Percentiles rank a stretch among this genome's conserved stretches.
phyloP scores from a whole-genome alignment of 2,888 invertebrate genomes.

The Machimus rusticus region DNA sequence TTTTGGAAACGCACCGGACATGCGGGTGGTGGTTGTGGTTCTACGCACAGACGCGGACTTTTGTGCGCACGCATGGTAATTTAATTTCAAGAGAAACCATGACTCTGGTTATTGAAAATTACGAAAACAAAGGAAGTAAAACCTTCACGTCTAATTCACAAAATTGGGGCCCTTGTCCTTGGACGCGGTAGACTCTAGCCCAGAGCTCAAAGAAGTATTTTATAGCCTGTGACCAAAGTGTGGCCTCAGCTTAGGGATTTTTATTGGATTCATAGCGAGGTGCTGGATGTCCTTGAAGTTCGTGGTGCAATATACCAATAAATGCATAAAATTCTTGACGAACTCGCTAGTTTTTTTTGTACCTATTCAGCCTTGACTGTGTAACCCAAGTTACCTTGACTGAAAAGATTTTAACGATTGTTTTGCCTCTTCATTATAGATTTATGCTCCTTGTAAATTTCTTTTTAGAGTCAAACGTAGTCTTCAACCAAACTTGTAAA shows the following conservation, averaged over 20 bases:
- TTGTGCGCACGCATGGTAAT: conserved; percentile 32
- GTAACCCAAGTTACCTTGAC: neutral
- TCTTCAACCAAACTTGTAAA: neutral
- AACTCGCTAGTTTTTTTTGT: neutral
- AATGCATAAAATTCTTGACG: neutral
- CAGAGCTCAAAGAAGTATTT: neutral
- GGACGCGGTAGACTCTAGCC: no score
- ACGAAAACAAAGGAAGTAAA: conserved; percentile 14
- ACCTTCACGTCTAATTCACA: conserved; percentile 26
- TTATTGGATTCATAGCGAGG: neutral
- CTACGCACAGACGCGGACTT: neutral
- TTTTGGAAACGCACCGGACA: conserved; percentile 18
- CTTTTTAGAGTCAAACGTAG: neutral
- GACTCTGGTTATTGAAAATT: neutral
- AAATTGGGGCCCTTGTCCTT: neutral
- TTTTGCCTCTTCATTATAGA: conserved; percentile 23
- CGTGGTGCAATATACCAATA: neutral
- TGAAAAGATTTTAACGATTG: neutral
- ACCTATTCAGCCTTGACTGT: neutral
- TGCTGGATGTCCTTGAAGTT: neutral
- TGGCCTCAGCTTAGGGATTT: neutral
- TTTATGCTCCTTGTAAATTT: conserved; percentile 1
- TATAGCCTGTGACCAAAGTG: neutral
- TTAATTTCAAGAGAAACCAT: conserved; percentile 20
- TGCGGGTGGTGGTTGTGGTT: neutral